A percentile compares a stretch with the other conserved stretches of the same genome.
Conservation (phyloP, 2,797 vertebrate species). For the Pelochelys cantorii region DNA sequence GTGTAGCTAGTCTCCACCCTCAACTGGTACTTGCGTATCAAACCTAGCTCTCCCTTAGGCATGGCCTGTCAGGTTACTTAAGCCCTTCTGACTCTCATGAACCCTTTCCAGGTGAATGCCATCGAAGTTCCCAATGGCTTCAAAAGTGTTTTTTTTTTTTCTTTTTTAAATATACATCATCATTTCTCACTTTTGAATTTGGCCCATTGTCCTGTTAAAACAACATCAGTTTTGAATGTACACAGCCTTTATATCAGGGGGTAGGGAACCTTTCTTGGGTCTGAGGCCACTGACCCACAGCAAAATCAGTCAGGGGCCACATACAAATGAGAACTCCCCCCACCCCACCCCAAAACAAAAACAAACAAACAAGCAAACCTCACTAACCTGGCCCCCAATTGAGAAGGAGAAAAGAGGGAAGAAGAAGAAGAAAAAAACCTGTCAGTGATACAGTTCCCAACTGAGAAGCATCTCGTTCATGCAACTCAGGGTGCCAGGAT, state of each 20-base stretch:
- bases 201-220: not conserved
- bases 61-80: not conserved
- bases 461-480: too few species aligned
- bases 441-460: too few species aligned
- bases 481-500: too few species aligned
- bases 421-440: too few species aligned
- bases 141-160: not conserved
- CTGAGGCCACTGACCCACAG: too few species aligned
- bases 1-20: not conserved
- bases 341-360: too few species aligned
- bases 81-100: not conserved
- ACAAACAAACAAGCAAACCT: too few species aligned
- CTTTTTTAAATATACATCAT: not conserved
- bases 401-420: too few species aligned
- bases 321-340: too few species aligned
- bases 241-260: not conserved
- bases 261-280: too few species aligned
- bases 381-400: too few species aligned
- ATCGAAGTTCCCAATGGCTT: not conserved
- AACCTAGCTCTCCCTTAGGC: not conserved
- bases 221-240: rapidly evolving
- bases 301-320: too few species aligned
- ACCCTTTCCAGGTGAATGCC: not conserved
- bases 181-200: not conserved
- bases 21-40: not conserved